Evolutionary conservation across 2,797 vertebrate genomes (phyloP).

Genomic region (Falco naumanni): DNA sequence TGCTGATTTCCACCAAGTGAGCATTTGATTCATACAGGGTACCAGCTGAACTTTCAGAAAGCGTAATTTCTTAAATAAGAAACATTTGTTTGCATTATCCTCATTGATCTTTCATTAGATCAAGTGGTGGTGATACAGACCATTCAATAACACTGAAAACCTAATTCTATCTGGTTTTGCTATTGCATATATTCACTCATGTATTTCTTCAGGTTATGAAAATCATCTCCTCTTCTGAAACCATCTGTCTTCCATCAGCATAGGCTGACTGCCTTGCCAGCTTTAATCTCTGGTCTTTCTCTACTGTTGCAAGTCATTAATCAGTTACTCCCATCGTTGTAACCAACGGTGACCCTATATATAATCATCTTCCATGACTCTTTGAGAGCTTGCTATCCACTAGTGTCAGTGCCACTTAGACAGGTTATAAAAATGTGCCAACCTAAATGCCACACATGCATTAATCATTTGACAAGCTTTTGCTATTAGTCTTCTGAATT

Average conservation of each 20-base stretch:
- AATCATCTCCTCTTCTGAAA: constrained; percentile 1
- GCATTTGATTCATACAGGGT: background rate
- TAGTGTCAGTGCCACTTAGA: constrained; percentile 21
- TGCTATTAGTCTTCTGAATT: background rate
- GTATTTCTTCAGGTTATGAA: background rate
- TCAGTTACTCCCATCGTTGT: constrained; percentile 41
- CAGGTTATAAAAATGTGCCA: constrained; percentile 36
- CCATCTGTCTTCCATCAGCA: constrained; percentile 33
- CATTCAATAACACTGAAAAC: background rate
- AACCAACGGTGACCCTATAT: constrained; percentile 39
- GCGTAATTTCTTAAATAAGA: constrained; percentile 16
- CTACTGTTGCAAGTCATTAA: constrained; percentile 37
- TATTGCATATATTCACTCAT: background rate
- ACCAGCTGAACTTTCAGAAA: constrained; percentile 31
- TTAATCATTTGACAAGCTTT: constrained; percentile 47
- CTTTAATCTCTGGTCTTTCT: constrained; percentile 42
- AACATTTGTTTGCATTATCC: constrained; percentile 51
- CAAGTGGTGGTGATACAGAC: background rate
- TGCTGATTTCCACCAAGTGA: background rate
- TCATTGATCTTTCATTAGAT: constrained; percentile 15
- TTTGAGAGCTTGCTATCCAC: constrained; percentile 21
- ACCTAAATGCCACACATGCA: background rate
- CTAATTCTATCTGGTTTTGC: background rate
- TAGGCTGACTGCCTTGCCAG: background rate
- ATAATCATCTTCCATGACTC: constrained; percentile 41